Evolutionary conservation across 35 echinoderm and acorn worm genomes (phyloP).

Genomic region (Acanthaster planci): DNA sequence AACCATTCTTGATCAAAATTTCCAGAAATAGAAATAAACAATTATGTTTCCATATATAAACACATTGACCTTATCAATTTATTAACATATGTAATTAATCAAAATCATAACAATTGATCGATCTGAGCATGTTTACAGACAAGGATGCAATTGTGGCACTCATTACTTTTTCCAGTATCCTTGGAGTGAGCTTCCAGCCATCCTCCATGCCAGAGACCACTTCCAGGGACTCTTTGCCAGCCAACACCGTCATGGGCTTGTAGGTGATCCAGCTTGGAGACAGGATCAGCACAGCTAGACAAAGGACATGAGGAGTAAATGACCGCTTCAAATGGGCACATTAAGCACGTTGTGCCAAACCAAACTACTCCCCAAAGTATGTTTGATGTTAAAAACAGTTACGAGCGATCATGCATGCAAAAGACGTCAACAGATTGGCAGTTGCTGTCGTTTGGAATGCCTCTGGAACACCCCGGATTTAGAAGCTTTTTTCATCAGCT

Average conservation of each 20-base stretch:
- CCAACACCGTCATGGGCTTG: constrained; percentile 66
- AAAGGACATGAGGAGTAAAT: neutral
- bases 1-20: neutral
- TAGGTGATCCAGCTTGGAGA: constrained; percentile 91
- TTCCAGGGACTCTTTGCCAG: constrained; percentile 28
- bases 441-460: too few relatives aligned
- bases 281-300: constrained; percentile 86
- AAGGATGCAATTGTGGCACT: neutral
- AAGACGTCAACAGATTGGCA: too few relatives aligned
- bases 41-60: too few relatives aligned
- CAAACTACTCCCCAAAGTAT: neutral
- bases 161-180: constrained; percentile 65
- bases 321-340: too few relatives aligned
- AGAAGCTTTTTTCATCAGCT: too few relatives aligned
- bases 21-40: too few relatives aligned
- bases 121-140: too few relatives aligned
- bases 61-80: too few relatives aligned
- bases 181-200: constrained; percentile 77
- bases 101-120: too few relatives aligned
- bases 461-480: too few relatives aligned
- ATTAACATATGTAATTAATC: too few relatives aligned
- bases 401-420: neutral
- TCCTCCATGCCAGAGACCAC: constrained; percentile 53
- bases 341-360: neutral
- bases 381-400: neutral